Base-by-base conservation (phyloP, 1,140 invertebrate species). In the Globodera ellingtonae region DNA sequence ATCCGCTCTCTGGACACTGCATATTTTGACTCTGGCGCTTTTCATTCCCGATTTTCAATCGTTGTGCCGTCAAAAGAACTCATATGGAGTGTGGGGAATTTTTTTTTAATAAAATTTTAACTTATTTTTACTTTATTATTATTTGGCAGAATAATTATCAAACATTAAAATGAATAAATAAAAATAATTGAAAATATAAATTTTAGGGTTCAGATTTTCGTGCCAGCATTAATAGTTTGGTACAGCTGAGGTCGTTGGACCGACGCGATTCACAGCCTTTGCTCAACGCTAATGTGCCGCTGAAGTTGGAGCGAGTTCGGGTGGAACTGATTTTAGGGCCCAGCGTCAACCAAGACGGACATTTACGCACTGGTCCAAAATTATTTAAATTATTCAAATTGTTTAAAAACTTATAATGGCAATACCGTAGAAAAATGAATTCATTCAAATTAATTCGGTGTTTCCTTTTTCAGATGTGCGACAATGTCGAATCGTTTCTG, bases 251-350 rank as follows among this genome's bases (percentile, higher is more conserved):
- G 66, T 15, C 80, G 83, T 73, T 78, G 81, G 48, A 84, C 82
- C 5, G 85, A 87, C 72, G 80, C 82, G 67, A 86, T 73, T 44
- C 67, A 70, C 1, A n/a, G 67, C 67, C 67, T 9, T 62, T 77
- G 24, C 67, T 77, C 24, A 69, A 24, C 35, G 89, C 87, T 44
- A 66, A 82, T 47, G 88, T 89, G 24, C 87, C 87, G 24, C 75
- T 88, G 35, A 84, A 86, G 44, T 84, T 88, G 62, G 88, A 77
- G 89, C 69, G 86, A 83, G 83, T 87, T 62, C 74, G 79, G 71
- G 65, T 82, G 56, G 46, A 72, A 70, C 62, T 81, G 47, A 59
- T 69, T 65, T 35, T 72, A 15, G 75, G 56, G 5, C 62, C 75
- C n/a, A 69, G 10, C 50, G 75, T 77, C 21, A 77, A 77, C 65